phyloP scores from a whole-genome alignment of 2,113 vertebrate species.

The Cricetomys ansorgei region DNA sequence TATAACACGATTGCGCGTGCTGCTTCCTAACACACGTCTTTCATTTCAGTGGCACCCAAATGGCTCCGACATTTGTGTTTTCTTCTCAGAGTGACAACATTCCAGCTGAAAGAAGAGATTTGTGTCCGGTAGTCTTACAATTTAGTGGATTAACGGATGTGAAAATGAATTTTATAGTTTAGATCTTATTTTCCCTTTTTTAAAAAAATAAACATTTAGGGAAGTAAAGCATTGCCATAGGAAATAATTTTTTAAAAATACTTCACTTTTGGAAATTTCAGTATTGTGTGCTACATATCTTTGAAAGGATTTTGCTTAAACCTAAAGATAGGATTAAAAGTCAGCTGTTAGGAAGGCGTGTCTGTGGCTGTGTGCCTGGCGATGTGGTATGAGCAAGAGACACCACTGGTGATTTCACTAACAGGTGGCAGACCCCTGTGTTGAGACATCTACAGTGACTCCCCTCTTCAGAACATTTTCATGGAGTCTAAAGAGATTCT shows the following conservation, averaged over 20 bases:
- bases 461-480: constrained; percentile 84
- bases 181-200: background rate
- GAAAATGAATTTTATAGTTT: constrained; percentile 51
- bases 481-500: constrained; percentile 92
- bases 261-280: constrained; percentile 36
- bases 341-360: constrained; percentile 87
- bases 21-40: constrained; percentile 66
- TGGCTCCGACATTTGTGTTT: constrained; percentile 65
- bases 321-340: constrained; percentile 86
- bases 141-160: background rate
- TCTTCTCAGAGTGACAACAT: constrained; percentile 40
- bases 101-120: constrained; percentile 14
- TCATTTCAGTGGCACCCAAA: constrained; percentile 36
- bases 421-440: constrained; percentile 82
- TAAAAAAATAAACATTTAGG: background rate
- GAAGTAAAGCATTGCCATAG: constrained; percentile 12
- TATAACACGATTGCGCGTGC: constrained; percentile 31
- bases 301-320: constrained; percentile 67
- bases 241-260: constrained; percentile 20
- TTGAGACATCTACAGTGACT: constrained; percentile 83
- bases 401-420: constrained; percentile 85
- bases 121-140: constrained; percentile 51
- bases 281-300: constrained; percentile 35
- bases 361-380: constrained; percentile 81
- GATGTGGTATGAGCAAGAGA: constrained; percentile 83